These are phyloP conservation scores for Amphimallon solstitiale DNA, from an alignment of 2,888 invertebrate species.

Conservation along the genomic window DNA sequence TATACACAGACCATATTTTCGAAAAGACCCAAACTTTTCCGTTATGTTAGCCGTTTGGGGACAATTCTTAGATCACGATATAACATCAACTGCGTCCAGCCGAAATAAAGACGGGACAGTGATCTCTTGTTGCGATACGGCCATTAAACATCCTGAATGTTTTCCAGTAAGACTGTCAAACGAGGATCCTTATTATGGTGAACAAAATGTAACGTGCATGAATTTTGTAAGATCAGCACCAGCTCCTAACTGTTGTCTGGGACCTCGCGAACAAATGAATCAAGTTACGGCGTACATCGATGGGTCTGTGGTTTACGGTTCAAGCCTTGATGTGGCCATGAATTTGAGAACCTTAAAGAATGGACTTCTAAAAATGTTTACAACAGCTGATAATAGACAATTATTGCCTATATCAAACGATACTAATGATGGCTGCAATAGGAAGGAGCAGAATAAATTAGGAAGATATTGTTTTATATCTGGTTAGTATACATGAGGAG, in stretches of 20 bases:
- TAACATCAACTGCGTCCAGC: constrained; percentile 84
- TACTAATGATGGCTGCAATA: constrained; percentile 81
- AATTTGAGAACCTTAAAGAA: constrained; percentile 66
- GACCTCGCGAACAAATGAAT: constrained; percentile 85
- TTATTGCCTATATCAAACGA: constrained; percentile 78
- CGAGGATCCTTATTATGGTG: constrained; percentile 76
- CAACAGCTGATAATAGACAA: constrained; percentile 71
- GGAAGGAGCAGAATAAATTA: constrained; percentile 70
- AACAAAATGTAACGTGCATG: constrained; percentile 79
- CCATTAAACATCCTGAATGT: constrained; percentile 76
- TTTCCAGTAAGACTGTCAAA: constrained; percentile 76
- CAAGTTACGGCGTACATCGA: constrained; percentile 87
- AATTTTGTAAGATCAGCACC: constrained; percentile 87
- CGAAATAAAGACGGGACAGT: constrained; percentile 77
- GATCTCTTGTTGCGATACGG: constrained; percentile 74
- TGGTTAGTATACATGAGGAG: constrained; percentile 63
- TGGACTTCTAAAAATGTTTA: constrained; percentile 75
- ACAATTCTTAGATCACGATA: constrained; percentile 88
- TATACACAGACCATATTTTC: constrained; percentile 79
- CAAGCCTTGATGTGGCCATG: constrained; percentile 64
- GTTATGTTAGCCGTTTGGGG: constrained; percentile 90
- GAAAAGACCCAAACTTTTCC: constrained; percentile 79
- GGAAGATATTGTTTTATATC: constrained; percentile 85
- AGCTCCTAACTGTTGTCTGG: constrained; percentile 79
- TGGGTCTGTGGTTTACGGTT: constrained; percentile 85